phyloP scores from a whole-genome alignment of 2,888 invertebrate genomes.

The Villa cingulata region DNA sequence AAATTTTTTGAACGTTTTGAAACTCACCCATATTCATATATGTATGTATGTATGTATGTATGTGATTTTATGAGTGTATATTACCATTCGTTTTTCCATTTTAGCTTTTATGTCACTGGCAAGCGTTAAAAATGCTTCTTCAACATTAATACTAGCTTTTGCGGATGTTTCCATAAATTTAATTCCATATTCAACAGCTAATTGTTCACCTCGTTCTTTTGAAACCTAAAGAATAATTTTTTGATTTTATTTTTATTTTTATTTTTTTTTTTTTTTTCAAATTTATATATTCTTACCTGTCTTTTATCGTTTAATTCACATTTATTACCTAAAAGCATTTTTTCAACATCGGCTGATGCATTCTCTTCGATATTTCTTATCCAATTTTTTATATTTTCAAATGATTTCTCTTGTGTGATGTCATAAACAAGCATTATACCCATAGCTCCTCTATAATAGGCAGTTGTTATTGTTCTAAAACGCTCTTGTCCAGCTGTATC shows the following conservation, averaged over 20 bases:
- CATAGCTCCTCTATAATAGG: conserved; percentile 99
- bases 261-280: no score
- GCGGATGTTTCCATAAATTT: conserved; percentile 99
- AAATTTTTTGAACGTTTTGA: no score
- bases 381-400: conserved; percentile 99
- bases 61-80: not conserved
- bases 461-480: conserved; percentile 97
- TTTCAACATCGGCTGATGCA: conserved; percentile 96
- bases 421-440: conserved; percentile 99
- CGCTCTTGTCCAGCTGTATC: conserved; percentile 98
- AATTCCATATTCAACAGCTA: conserved; percentile 95
- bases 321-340: conserved; percentile 98
- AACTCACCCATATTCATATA: no score
- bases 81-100: conserved; percentile 97
- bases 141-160: conserved; percentile 94
- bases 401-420: conserved; percentile 97
- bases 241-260: not conserved
- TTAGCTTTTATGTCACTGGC: conserved; percentile 96
- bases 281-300: conserved; percentile 44
- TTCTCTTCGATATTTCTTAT: conserved; percentile 98
- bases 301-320: conserved; percentile 94
- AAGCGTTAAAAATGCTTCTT: conserved; percentile 93
- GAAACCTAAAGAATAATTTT: conserved; percentile 50
- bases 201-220: conserved; percentile 89
- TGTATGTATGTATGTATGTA: not conserved